phyloP scores from a whole-genome alignment of 2,797 vertebrate genomes.

The Parambassis ranga region DNA sequence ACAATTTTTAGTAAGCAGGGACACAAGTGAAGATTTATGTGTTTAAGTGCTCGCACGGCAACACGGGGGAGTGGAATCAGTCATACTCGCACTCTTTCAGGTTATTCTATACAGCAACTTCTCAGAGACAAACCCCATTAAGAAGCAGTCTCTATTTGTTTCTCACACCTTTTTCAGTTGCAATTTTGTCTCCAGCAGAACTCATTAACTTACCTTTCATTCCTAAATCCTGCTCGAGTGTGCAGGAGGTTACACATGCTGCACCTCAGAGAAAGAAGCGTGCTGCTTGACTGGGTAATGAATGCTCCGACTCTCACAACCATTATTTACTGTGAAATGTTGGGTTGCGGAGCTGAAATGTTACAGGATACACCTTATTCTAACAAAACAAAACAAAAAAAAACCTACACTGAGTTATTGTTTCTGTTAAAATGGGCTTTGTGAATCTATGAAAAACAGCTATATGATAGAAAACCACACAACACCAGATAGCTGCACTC shows the following conservation, averaged over 20 bases:
- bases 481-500: slow-evolving; percentile 34
- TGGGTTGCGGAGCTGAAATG: slow-evolving; percentile 38
- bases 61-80: neutral
- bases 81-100: slow-evolving; percentile 10
- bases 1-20: slow-evolving; percentile 18
- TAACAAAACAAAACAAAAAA: no score
- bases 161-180: slow-evolving; percentile 38
- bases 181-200: slow-evolving; percentile 58
- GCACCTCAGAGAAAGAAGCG: slow-evolving; percentile 34
- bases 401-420: slow-evolving; percentile 32
- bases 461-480: slow-evolving; percentile 38
- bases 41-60: slow-evolving; percentile 16
- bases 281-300: slow-evolving; percentile 62
- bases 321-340: slow-evolving; percentile 66
- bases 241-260: slow-evolving; percentile 46
- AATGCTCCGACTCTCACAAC: slow-evolving; percentile 39
- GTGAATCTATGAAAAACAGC: slow-evolving; percentile 39
- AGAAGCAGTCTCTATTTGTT: slow-evolving; percentile 49
- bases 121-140: slow-evolving; percentile 56
- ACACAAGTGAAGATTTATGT: slow-evolving; percentile 9
- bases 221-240: slow-evolving; percentile 59
- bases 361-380: slow-evolving; percentile 49
- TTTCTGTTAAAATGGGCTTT: slow-evolving; percentile 43
- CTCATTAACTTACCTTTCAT: slow-evolving; percentile 71
- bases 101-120: slow-evolving; percentile 49